These are phyloP conservation scores for Protophormia terraenovae DNA, from an alignment of 2,888 invertebrate species.

Conservation along the genomic window DNA sequence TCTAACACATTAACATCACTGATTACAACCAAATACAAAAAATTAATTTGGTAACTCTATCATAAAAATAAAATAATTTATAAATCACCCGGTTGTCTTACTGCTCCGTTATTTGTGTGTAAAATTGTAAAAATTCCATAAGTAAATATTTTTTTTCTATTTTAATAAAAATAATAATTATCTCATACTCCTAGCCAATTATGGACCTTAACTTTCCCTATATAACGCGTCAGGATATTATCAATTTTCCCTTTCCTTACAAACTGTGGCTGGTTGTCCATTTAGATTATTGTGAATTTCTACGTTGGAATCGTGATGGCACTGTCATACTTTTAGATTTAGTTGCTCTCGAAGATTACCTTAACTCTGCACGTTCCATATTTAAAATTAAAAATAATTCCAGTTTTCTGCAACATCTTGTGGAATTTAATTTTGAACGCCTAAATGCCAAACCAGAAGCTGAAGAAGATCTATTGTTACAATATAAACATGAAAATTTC, in stretches of 20 bases:
- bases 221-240: slow-evolving; percentile 71
- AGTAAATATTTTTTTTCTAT: no score
- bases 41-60: not conserved
- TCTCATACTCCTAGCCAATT: not conserved
- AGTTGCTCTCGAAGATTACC: slow-evolving; percentile 70
- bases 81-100: not conserved
- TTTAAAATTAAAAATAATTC: slow-evolving; percentile 73
- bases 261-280: slow-evolving; percentile 73
- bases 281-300: slow-evolving; percentile 70
- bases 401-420: slow-evolving; percentile 69
- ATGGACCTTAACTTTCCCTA: slow-evolving; percentile 26
- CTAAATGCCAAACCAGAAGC: slow-evolving; percentile 68
- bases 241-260: slow-evolving; percentile 72
- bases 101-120: slow-evolving; percentile 45
- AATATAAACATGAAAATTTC: slow-evolving; percentile 71
- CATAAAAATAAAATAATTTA: not conserved
- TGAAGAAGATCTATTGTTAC: slow-evolving; percentile 70
- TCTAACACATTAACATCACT: no score
- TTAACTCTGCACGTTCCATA: slow-evolving; percentile 70
- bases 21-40: no score
- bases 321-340: slow-evolving; percentile 71
- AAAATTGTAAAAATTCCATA: no score
- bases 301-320: slow-evolving; percentile 73
- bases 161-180: not conserved
- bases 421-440: slow-evolving; percentile 70